Evolutionary conservation across 92 coral and sea anemone species (phyloP).

Genomic region (Phymanthus crucifer): DNA sequence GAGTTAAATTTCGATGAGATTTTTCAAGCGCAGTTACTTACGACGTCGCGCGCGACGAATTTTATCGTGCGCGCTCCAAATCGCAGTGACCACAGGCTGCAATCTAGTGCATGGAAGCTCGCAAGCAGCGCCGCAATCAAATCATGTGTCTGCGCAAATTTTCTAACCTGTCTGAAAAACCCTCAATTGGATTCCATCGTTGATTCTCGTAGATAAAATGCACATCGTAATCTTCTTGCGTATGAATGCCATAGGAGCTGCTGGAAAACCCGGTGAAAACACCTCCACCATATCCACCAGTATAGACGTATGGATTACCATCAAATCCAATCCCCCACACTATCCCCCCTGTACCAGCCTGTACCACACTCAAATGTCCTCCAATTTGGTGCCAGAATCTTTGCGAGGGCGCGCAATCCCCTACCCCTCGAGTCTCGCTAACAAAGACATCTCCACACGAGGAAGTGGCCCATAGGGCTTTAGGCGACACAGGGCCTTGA

Average conservation of each 20-base stretch:
- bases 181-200: conserved; percentile 94
- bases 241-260: conserved; percentile 71
- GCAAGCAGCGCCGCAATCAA: too few species aligned
- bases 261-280: conserved; percentile 72
- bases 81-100: too few species aligned
- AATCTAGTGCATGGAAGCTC: too few species aligned
- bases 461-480: conserved; percentile 82
- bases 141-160: too few species aligned
- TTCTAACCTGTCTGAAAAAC: conserved; percentile 86
- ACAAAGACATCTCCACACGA: conserved; percentile 92
- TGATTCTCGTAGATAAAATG: conserved; percentile 89
- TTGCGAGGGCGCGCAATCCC: conserved; percentile 58
- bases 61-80: too few species aligned
- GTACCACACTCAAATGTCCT: conserved; percentile 85
- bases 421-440: conserved; percentile 67
- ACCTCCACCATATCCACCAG: conserved; percentile 98
- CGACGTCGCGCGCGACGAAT: too few species aligned
- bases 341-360: conserved; percentile 80
- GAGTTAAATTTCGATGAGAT: too few species aligned
- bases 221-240: conserved; percentile 78
- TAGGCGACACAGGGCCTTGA: conserved; percentile 77
- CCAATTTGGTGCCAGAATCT: conserved; percentile 96
- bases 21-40: too few species aligned
- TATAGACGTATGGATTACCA: conserved; percentile 81
- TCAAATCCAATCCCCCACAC: conserved; percentile 96